These are phyloP conservation scores for Tangara arthus DNA, from an alignment of 2,797 vertebrate species.

Conservation along the genomic window DNA sequence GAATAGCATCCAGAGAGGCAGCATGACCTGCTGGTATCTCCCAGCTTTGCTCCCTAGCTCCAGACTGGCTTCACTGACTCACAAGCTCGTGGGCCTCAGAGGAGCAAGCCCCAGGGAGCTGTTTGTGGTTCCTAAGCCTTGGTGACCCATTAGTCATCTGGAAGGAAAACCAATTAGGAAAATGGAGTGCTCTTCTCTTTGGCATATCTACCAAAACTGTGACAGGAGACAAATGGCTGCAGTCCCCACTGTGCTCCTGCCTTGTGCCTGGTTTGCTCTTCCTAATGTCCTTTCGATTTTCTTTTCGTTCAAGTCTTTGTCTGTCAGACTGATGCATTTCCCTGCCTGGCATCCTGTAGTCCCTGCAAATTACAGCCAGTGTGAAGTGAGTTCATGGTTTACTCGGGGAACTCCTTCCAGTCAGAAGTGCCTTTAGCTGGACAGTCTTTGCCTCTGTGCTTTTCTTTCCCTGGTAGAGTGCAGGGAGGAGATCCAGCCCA, in stretches of 20 bases:
- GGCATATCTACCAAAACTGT: neutral
- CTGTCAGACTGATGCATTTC: constrained; percentile 60
- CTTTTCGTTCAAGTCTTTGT: constrained; percentile 11
- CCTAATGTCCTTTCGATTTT: constrained; percentile 23
- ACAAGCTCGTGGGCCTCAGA: neutral
- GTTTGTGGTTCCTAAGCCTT: neutral
- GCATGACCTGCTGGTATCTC: neutral
- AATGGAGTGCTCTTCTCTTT: constrained; percentile 16
- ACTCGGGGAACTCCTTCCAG: neutral
- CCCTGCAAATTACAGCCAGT: neutral
- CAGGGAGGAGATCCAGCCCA: neutral
- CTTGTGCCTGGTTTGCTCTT: neutral
- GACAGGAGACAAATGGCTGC: neutral
- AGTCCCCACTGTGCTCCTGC: neutral
- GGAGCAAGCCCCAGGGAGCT: neutral
- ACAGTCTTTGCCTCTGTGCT: neutral
- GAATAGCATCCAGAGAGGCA: neutral
- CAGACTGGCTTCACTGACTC: neutral
- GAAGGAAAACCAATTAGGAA: constrained; percentile 39
- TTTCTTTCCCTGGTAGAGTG: neutral
- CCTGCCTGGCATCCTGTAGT: neutral
- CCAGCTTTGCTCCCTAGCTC: neutral
- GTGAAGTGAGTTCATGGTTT: neutral
- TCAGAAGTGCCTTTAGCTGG: neutral
- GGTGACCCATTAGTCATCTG: constrained; percentile 33